These are phyloP conservation scores for Vidua macroura DNA, from an alignment of 2,113 vertebrate species.

Conservation along the genomic window DNA sequence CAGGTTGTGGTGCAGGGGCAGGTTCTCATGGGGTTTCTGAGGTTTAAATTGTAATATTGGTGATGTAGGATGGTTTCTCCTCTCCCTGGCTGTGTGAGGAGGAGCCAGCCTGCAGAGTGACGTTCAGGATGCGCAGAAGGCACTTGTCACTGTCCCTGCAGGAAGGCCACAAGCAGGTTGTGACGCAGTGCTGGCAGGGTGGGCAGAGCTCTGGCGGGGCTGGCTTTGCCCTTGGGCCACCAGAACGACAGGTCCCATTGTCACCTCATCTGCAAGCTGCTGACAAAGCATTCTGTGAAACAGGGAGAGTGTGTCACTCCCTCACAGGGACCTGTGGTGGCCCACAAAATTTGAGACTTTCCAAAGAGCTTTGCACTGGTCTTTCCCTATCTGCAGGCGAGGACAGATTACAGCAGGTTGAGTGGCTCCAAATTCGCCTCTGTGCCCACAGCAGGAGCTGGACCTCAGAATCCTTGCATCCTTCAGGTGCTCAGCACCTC, in stretches of 20 bases:
- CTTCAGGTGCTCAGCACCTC: neutral
- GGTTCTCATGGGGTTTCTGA: neutral
- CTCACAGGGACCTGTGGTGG: neutral
- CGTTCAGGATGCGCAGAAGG: neutral
- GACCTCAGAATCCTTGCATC: neutral
- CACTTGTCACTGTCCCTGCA: neutral
- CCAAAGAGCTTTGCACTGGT: neutral
- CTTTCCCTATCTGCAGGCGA: rapidly evolving
- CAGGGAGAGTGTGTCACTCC: neutral
- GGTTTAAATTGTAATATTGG: neutral
- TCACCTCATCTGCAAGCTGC: neutral
- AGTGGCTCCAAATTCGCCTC: neutral
- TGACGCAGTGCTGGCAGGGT: neutral
- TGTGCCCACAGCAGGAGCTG: rapidly evolving
- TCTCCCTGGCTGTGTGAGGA: neutral
- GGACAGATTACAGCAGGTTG: neutral
- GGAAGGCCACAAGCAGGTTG: neutral
- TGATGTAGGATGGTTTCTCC: neutral
- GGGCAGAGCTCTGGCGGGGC: neutral
- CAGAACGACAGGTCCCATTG: neutral
- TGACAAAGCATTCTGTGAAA: rapidly evolving
- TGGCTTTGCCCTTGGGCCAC: neutral
- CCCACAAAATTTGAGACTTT: neutral
- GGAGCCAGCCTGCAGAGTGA: neutral
- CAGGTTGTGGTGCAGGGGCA: neutral